A percentile compares a stretch with the other conserved stretches of the same genome.
phyloP scores from a whole-genome alignment of 2,113 vertebrate genomes.

The Dasypus novemcinctus region DNA sequence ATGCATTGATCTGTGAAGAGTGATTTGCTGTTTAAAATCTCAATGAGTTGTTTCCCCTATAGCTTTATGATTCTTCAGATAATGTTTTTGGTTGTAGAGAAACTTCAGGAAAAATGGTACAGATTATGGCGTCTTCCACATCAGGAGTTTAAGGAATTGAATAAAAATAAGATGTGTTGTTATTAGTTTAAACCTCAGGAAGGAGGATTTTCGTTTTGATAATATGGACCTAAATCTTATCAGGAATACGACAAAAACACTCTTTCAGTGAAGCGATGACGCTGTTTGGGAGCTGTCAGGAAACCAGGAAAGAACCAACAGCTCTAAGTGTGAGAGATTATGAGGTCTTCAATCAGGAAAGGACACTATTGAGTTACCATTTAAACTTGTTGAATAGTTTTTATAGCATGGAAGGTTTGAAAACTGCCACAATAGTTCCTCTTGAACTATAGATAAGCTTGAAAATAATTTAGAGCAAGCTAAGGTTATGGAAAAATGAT shows the following conservation, averaged over 20 bases:
- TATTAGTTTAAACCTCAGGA: slow-evolving; percentile 34
- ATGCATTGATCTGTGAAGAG: slow-evolving; percentile 48
- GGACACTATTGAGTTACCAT: background rate
- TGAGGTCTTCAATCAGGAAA: background rate
- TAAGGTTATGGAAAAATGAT: slow-evolving; percentile 21
- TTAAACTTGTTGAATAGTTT: background rate
- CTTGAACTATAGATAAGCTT: background rate
- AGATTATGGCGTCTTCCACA: background rate
- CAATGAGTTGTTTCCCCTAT: slow-evolving; percentile 36
- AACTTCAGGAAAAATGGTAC: slow-evolving; percentile 22
- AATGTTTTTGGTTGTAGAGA: slow-evolving; percentile 45
- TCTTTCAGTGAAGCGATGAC: slow-evolving; percentile 5
- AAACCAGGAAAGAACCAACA: background rate
- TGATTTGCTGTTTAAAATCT: slow-evolving; percentile 42
- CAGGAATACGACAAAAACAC: background rate
- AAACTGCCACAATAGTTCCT: background rate
- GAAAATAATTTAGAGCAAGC: slow-evolving; percentile 18
- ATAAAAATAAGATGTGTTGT: slow-evolving; percentile 54
- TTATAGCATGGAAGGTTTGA: background rate
- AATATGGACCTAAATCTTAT: slow-evolving; percentile 56
- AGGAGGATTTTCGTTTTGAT: slow-evolving; percentile 59
- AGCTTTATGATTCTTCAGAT: slow-evolving; percentile 53
- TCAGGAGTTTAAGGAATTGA: slow-evolving; percentile 37
- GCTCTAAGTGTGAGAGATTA: background rate
- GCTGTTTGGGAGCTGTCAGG: background rate